Conservation (phyloP, 2,797 vertebrate genomes). For the Scolopax bukidnonensis region DNA sequence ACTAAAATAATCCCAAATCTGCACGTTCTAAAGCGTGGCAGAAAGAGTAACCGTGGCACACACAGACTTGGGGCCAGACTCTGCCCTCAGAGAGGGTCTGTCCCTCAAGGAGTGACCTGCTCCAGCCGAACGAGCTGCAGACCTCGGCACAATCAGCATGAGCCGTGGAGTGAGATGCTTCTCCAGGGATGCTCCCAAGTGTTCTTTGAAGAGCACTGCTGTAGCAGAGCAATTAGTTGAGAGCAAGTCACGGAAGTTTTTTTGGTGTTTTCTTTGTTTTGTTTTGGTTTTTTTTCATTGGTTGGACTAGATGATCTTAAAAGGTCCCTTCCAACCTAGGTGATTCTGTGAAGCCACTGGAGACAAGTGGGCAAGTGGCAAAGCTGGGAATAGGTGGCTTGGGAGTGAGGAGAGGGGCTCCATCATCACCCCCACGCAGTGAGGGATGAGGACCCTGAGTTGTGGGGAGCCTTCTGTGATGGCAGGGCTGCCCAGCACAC, state of each 20-base stretch:
- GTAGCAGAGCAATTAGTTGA: background rate
- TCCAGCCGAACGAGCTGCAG: accelerated
- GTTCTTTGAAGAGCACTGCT: background rate
- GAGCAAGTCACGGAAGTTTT: background rate
- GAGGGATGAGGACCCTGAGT: background rate
- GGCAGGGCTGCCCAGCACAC: background rate
- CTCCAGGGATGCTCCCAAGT: background rate
- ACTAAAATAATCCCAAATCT: background rate
- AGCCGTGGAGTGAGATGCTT: background rate
- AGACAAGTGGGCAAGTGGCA: background rate
- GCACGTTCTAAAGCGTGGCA: background rate
- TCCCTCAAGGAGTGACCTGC: background rate
- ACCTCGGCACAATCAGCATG: background rate
- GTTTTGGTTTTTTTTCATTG: no score
- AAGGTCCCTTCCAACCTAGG: no score
- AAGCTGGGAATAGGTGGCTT: background rate
- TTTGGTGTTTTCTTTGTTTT: no score
- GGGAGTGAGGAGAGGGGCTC: background rate
- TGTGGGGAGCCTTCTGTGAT: background rate
- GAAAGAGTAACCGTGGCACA: background rate
- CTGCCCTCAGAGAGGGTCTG: background rate
- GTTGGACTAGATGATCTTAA: no score
- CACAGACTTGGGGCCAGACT: background rate
- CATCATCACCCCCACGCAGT: background rate
- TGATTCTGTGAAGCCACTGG: background rate